Evolutionary conservation across 2,113 vertebrate genomes (phyloP), one percentile per base, ranked within the genome.

Genomic region (Phycodurus eques): DNA sequence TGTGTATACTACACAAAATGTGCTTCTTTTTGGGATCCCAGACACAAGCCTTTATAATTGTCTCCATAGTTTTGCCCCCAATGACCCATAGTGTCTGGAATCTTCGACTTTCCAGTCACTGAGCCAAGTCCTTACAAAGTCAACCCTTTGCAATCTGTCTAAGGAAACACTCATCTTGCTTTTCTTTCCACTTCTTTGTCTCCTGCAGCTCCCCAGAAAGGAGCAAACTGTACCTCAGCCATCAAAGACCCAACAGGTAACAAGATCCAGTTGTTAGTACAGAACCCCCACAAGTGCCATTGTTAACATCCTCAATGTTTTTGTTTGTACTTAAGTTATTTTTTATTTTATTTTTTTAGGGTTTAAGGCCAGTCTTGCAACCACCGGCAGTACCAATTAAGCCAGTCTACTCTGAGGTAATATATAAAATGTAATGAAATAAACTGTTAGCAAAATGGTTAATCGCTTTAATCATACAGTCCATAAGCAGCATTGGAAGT

Each of bases 181-280:
- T 70, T 44, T 62, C 20, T 56, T 43, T 43, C n/a, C 6, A 72
- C 31, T 65, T 60, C 71, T 67, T 68, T 68, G 49, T 69, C n/a
- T 20, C n/a, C 69, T 57, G 67, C 72, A 92, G 92, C 89, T 85
- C 12, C 91, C 90, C 7, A 77, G 49, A 54, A 75, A 87, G 56
- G 10, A 59, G 6, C 51, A 70, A 75, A 39, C 65, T 44, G 14
- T 65, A 42, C 56, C 76, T 71, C 82, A 84, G 56, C 56, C 77
- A 49, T 75, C 80, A 44, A 80, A 47, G 46, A 72, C 56, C 44
- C 70, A 83, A 33, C 85, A 88, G 90, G 91, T 92, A 88, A 76
- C 31, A 8, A 56, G 10, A 42, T 33, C 31, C 66, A n/a, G 17
- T 13, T 5, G 35, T 79, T 43, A 22, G 2, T 15, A 31, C 51